Conservation (phyloP, 2,113 vertebrate genomes). For the Corvus hawaiiensis region DNA sequence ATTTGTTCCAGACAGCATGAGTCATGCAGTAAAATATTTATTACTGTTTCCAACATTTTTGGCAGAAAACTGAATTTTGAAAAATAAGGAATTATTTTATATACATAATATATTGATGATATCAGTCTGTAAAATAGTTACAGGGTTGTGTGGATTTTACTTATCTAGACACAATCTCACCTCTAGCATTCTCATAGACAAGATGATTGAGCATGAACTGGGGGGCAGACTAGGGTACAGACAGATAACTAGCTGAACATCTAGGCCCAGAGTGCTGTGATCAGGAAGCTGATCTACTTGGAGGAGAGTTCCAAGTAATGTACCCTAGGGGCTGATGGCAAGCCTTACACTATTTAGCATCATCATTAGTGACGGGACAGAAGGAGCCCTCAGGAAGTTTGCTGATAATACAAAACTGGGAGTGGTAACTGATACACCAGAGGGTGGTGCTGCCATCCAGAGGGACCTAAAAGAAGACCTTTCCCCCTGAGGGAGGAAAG, state of each 20-base stretch:
- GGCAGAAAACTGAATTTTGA: not conserved
- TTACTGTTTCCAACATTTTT: conserved; percentile 56
- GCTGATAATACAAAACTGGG: not conserved
- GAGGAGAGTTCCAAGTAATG: not conserved
- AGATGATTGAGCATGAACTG: not conserved
- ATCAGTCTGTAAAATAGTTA: not conserved
- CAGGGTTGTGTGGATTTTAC: not conserved
- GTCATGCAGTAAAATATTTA: conserved; percentile 66
- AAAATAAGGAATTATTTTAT: not conserved
- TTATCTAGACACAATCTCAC: not conserved
- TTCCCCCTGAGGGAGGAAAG: not conserved
- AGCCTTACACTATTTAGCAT: not conserved
- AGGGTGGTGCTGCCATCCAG: not conserved
- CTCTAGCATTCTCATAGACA: not conserved
- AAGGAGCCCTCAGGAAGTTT: not conserved
- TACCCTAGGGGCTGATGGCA: not conserved
- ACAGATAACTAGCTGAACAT: not conserved
- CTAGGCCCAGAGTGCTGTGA: not conserved
- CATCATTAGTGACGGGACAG: not conserved
- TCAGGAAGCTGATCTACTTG: not conserved
- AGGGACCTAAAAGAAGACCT: not conserved
- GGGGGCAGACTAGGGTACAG: not conserved
- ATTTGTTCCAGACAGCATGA: conserved; percentile 51
- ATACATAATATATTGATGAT: not conserved
- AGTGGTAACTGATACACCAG: not conserved